Evolutionary conservation across 2,113 vertebrate genomes (phyloP).

Genomic region (Poecilia latipinna): DNA sequence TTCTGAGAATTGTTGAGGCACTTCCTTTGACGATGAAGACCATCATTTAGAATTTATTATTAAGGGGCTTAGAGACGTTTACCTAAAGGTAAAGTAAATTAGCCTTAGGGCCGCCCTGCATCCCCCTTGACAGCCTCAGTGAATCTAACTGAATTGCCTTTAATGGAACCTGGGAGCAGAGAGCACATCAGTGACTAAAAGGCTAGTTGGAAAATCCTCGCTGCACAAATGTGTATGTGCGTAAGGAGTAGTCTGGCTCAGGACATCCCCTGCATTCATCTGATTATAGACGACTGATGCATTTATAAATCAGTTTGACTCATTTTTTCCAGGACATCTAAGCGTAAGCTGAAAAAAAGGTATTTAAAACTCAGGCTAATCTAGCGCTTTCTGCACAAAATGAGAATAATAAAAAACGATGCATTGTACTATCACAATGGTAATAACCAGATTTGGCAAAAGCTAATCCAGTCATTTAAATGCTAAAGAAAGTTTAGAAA

Average conservation of each 20-base stretch:
- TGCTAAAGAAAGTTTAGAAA: not conserved
- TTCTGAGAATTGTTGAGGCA: not conserved
- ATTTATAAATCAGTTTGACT: constrained; percentile 2
- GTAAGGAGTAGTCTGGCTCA: not conserved
- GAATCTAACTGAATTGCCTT: constrained; percentile 55
- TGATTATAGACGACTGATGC: constrained; percentile 8
- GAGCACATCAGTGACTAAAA: constrained; percentile 48
- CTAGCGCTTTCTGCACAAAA: not conserved
- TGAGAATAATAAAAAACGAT: not conserved
- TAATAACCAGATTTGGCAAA: not conserved
- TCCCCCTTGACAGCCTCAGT: constrained; percentile 34
- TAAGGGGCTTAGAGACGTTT: constrained; percentile 21
- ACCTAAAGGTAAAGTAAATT: constrained; percentile 34
- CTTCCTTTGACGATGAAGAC: constrained; percentile 14
- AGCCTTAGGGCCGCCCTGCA: constrained; percentile 16
- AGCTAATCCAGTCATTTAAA: not conserved
- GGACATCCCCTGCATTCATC: constrained; percentile 25
- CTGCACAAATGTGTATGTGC: constrained; percentile 6
- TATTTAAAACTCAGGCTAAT: too few relatives aligned
- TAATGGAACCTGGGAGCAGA: constrained; percentile 52
- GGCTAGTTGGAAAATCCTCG: constrained; percentile 40
- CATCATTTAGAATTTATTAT: constrained; percentile 32
- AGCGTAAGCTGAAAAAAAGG: not conserved
- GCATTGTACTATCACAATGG: not conserved
- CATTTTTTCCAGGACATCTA: not conserved